These are phyloP conservation scores for Spodoptera frugiperda DNA, from an alignment of 1,140 invertebrate species.

Conservation along the genomic window DNA sequence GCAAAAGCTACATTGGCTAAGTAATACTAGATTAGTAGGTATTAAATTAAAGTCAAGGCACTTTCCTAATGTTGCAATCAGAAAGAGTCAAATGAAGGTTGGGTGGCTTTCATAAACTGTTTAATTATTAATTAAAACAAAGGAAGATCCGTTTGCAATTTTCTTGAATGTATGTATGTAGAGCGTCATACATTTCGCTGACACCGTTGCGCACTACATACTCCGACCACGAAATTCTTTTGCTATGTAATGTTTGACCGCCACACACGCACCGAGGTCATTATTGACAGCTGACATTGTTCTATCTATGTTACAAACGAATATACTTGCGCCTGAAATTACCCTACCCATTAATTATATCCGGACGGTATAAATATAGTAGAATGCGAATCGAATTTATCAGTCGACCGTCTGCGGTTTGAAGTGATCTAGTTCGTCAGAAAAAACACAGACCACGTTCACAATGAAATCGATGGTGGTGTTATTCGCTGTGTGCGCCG, in stretches of 20 bases:
- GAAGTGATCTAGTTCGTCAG: slow-evolving; percentile 74
- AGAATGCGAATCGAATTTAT: slow-evolving; percentile 69
- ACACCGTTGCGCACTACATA: slow-evolving; percentile 74
- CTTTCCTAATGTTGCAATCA: slow-evolving; percentile 18
- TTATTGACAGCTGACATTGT: slow-evolving; percentile 83
- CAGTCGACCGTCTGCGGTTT: slow-evolving; percentile 76
- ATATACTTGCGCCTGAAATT: slow-evolving; percentile 74
- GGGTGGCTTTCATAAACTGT: slow-evolving; percentile 5
- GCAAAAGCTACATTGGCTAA: slow-evolving; percentile 37
- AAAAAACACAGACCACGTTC: slow-evolving; percentile 77
- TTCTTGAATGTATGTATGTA: neutral
- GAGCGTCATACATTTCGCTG: slow-evolving; percentile 23
- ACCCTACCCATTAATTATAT: slow-evolving; percentile 81
- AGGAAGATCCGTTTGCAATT: slow-evolving; percentile 10
- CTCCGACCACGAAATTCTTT: slow-evolving; percentile 77
- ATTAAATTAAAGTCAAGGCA: slow-evolving; percentile 23
- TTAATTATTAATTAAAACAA: slow-evolving; percentile 13
- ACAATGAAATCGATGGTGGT: slow-evolving; percentile 86
- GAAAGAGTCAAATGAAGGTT: slow-evolving; percentile 14
- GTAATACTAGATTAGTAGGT: slow-evolving; percentile 30
- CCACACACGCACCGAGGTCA: slow-evolving; percentile 74
- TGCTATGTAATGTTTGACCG: slow-evolving; percentile 67
- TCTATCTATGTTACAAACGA: slow-evolving; percentile 61
- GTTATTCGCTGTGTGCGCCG: slow-evolving; percentile 77
- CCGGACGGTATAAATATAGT: slow-evolving; percentile 82